Percentiles rank a stretch among this genome's conserved stretches.
Conservation (phyloP, 2,797 vertebrate species). For the Galaxias olidus region DNA sequence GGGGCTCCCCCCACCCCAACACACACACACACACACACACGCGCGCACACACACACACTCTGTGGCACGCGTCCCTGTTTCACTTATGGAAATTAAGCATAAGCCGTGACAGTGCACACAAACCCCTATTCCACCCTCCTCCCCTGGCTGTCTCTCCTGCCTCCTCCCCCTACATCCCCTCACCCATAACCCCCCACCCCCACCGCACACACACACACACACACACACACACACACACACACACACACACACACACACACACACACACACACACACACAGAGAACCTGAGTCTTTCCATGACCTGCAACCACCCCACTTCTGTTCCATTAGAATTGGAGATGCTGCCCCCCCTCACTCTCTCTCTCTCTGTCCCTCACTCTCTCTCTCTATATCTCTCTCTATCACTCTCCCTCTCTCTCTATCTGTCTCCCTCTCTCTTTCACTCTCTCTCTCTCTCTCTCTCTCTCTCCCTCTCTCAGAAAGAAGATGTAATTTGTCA, state of each 20-base stretch:
- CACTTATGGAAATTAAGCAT: slow-evolving; percentile 63
- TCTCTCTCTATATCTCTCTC: slow-evolving; percentile 17
- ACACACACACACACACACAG: slow-evolving; percentile 16
- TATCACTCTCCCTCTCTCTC: slow-evolving; percentile 25
- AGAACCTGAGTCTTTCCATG: too few relatives aligned
- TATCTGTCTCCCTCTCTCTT: slow-evolving; percentile 18
- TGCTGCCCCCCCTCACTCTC: slow-evolving; percentile 37
- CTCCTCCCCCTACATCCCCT: too few relatives aligned
- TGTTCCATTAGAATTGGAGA: slow-evolving; percentile 63
- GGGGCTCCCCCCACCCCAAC: too few relatives aligned
- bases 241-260: slow-evolving; percentile 3
- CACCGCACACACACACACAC: too few relatives aligned
- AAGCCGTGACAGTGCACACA: slow-evolving; percentile 53
- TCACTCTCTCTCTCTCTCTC: slow-evolving; percentile 18
- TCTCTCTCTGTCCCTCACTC: slow-evolving; percentile 14
- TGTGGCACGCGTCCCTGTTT: slow-evolving; percentile 55
- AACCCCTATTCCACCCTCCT: slow-evolving; percentile 20
- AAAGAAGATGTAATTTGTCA: too few relatives aligned
- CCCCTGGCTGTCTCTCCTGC: too few relatives aligned
- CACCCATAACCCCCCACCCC: not conserved
- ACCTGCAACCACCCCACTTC: slow-evolving; percentile 41
- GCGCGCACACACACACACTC: slow-evolving; percentile 13
- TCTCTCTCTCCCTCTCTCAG: slow-evolving; percentile 26
- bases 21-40: slow-evolving; percentile 30
- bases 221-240: slow-evolving; percentile 13